A percentile compares a stretch with the other conserved stretches of the same genome.
Conservation (phyloP, 30 jellyfish, hydroid and myxozoan genomes). For the Catostylus mosaicus region DNA sequence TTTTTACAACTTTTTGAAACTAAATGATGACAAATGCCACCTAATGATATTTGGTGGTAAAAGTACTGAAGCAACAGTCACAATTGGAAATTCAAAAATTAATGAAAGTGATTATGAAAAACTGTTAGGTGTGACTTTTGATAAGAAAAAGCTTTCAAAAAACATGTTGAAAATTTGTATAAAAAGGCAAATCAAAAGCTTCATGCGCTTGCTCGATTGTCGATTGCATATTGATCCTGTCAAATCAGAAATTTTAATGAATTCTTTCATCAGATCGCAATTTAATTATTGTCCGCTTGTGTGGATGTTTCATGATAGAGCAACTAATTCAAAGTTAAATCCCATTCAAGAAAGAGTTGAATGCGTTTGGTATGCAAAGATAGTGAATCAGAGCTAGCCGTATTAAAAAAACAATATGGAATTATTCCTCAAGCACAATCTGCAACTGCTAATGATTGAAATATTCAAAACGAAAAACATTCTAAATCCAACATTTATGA, state of each 20-base stretch:
- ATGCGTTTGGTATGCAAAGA: constrained; percentile 3
- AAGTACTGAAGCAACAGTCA: constrained; percentile 22
- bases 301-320: too few species aligned
- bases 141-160: constrained; percentile 1
- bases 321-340: not conserved
- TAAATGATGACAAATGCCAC: too few species aligned
- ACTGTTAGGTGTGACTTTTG: constrained; percentile 26
- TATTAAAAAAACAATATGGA: constrained; percentile 6
- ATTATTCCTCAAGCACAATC: constrained; percentile 24
- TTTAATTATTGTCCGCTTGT: not conserved
- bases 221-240: constrained; percentile 12
- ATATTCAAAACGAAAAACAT: too few species aligned
- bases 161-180: constrained; percentile 41
- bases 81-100: constrained; percentile 16
- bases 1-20: constrained; percentile 5
- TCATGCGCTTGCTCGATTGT: constrained; percentile 41
- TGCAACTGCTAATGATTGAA: constrained; percentile 21
- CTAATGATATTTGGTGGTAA: constrained; percentile 7
- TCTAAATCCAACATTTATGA: too few species aligned
- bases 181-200: constrained; percentile 43
- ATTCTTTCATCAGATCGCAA: constrained; percentile 27
- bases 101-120: constrained; percentile 19
- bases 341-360: constrained; percentile 10
- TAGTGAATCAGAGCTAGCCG: constrained; percentile 17
- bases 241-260: constrained; percentile 29